Evolutionary conservation across 2,113 vertebrate species (phyloP).

Genomic region (Mixornis gularis): DNA sequence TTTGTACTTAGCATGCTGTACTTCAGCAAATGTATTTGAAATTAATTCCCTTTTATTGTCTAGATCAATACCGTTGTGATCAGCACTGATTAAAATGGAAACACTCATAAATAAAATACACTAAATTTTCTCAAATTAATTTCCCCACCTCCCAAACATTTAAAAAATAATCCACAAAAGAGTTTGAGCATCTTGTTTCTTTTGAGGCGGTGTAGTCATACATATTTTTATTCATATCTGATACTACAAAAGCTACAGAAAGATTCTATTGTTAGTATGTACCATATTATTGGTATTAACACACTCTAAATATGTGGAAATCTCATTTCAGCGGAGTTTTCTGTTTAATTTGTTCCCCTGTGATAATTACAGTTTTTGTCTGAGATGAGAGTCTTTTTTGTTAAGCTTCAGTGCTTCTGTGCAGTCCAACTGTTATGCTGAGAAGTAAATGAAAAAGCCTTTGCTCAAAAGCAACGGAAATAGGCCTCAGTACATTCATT

Average conservation of each 20-base stretch:
- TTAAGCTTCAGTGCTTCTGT: conserved; percentile 64
- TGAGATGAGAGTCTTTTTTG: conserved; percentile 59
- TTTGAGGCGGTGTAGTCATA: conserved; percentile 20
- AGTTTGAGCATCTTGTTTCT: conserved; percentile 27
- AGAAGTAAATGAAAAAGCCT: conserved; percentile 56
- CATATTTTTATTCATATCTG: conserved; percentile 49
- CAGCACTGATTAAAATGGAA: neutral
- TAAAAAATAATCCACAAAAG: conserved; percentile 20
- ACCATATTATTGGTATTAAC: conserved; percentile 57
- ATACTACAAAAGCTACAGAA: conserved; percentile 46
- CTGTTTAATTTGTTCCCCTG: conserved; percentile 66
- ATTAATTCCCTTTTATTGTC: neutral
- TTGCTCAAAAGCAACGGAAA: conserved; percentile 16
- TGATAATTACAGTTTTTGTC: conserved; percentile 70
- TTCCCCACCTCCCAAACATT: neutral
- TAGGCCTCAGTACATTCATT: conserved; percentile 10
- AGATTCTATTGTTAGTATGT: conserved; percentile 41
- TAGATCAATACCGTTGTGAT: neutral
- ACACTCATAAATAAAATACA: neutral
- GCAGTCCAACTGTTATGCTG: conserved; percentile 51
- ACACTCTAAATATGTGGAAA: conserved; percentile 57
- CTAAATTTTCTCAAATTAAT: neutral
- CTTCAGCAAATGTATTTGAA: neutral
- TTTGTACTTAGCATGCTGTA: neutral
- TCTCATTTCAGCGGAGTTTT: conserved; percentile 42